Conservation (phyloP, 2,888 invertebrate species). For the Acronicta aceris region DNA sequence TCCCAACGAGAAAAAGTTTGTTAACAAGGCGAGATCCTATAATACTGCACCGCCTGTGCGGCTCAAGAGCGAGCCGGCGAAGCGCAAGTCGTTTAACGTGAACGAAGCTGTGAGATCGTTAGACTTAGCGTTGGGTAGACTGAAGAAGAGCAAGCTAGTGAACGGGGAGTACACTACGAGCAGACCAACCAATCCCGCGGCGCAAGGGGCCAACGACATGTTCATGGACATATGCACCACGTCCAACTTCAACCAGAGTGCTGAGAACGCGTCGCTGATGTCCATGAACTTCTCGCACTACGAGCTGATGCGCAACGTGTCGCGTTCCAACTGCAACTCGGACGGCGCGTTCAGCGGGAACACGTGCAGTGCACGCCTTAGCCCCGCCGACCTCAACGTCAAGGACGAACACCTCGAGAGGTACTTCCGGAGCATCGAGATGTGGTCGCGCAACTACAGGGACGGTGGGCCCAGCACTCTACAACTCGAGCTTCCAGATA, state of each 20-base stretch:
- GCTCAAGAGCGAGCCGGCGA: constrained; percentile 64
- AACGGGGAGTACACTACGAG: constrained; percentile 63
- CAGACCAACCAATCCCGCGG: constrained; percentile 44
- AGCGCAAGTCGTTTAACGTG: constrained; percentile 74
- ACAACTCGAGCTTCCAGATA: constrained; percentile 61
- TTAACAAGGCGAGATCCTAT: constrained; percentile 72
- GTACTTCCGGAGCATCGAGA: constrained; percentile 81
- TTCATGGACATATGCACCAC: constrained; percentile 67
- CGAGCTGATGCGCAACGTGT: constrained; percentile 80
- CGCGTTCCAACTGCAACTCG: constrained; percentile 77
- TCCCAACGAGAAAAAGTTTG: constrained; percentile 65
- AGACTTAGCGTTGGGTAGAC: constrained; percentile 72
- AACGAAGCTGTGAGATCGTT: constrained; percentile 77
- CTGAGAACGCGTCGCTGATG: constrained; percentile 74
- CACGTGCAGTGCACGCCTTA: constrained; percentile 65
- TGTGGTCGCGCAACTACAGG: constrained; percentile 71
- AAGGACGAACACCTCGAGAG: constrained; percentile 81
- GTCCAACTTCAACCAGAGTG: constrained; percentile 55
- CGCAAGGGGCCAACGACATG: constrained; percentile 61
- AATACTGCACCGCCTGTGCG: constrained; percentile 58
- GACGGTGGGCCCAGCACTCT: constrained; percentile 58
- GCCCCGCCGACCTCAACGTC: constrained; percentile 64
- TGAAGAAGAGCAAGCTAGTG: constrained; percentile 77
- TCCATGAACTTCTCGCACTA: constrained; percentile 85
- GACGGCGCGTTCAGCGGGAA: constrained; percentile 77